Evolutionary conservation across 2,113 vertebrate genomes (phyloP).

Genomic region (Gambusia affinis): DNA sequence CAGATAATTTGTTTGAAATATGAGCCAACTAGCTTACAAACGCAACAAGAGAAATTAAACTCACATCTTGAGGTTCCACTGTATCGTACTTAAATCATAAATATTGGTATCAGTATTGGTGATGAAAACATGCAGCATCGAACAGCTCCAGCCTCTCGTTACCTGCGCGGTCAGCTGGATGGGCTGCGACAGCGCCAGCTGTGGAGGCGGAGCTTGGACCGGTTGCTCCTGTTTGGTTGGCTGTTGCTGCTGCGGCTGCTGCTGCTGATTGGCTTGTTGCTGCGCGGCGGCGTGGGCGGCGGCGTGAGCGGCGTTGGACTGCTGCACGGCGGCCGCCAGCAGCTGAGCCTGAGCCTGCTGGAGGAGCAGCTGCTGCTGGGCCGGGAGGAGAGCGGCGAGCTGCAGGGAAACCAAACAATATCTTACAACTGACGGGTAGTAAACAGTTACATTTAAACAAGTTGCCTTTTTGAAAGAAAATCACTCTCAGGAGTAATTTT

Average conservation of each 20-base stretch:
- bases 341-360: constrained; percentile 92
- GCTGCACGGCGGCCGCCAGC: constrained; percentile 88
- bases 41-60: too few species aligned
- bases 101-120: too few species aligned
- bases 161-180: constrained; percentile 95
- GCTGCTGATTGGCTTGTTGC: constrained; percentile 71
- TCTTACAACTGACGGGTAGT: too few species aligned
- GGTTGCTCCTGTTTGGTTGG: constrained; percentile 72
- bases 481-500: too few species aligned
- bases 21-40: too few species aligned
- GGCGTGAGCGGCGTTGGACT: constrained; percentile 85
- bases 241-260: constrained; percentile 66
- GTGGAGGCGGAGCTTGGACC: constrained; percentile 77
- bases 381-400: constrained; percentile 89
- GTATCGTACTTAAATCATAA: too few species aligned
- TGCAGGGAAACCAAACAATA: constrained; percentile 40
- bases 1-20: too few species aligned
- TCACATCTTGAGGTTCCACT: too few species aligned
- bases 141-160: constrained; percentile 19
- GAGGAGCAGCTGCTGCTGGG: constrained; percentile 90
- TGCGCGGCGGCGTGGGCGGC: constrained; percentile 76
- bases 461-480: too few species aligned
- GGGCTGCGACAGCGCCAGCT: constrained; percentile 88
- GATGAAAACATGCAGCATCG: too few species aligned
- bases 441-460: too few species aligned